Percentiles rank a stretch among this genome's conserved stretches.
These are phyloP conservation scores for Chelonia mydas DNA, from an alignment of 2,797 vertebrate genomes.

Conservation along the genomic window DNA sequence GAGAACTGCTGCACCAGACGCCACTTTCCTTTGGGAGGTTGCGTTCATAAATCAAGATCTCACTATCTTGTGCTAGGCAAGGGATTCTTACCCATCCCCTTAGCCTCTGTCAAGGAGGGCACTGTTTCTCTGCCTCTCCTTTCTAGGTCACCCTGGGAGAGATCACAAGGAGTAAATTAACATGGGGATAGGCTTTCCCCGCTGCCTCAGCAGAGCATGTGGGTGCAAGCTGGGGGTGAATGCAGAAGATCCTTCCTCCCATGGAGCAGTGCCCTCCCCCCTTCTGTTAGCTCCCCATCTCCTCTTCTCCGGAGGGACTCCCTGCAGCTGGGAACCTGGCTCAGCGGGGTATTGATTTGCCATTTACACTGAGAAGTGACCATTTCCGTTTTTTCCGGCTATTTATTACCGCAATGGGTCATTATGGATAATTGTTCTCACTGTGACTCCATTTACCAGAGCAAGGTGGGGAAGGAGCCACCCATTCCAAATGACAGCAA, in stretches of 20 bases:
- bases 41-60: not conserved
- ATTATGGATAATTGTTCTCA: slow-evolving; percentile 1
- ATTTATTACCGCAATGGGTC: not conserved
- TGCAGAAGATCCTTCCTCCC: not conserved
- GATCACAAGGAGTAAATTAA: accelerated
- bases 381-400: not conserved
- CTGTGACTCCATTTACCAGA: slow-evolving; percentile 7
- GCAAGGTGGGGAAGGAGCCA: not conserved
- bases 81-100: not conserved
- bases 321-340: not conserved
- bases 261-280: not conserved
- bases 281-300: not conserved
- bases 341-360: accelerated
- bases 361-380: not conserved
- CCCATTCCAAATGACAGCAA: not conserved
- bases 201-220: not conserved
- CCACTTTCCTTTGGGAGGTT: not conserved
- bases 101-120: accelerated
- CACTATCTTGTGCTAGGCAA: not conserved
- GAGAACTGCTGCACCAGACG: not conserved
- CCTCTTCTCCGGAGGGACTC: not conserved
- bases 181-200: not conserved
- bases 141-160: not conserved
- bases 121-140: not conserved
- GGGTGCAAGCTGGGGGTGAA: not conserved